Evolutionary conservation across 2,113 vertebrate genomes (phyloP).

Genomic region (Ranitomeya variabilis): DNA sequence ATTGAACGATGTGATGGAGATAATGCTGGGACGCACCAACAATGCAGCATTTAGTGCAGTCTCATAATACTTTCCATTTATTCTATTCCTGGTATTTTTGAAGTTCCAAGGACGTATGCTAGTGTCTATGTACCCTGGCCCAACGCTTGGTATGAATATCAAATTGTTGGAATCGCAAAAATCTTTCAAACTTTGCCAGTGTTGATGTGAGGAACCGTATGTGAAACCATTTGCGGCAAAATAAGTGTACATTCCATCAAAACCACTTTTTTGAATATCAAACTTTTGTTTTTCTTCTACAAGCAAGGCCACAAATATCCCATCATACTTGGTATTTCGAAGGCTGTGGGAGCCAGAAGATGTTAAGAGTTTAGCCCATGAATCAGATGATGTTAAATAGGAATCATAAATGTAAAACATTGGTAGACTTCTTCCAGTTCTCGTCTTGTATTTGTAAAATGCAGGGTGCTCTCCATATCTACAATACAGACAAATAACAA

Average conservation of each 20-base stretch:
- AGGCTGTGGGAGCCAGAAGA: conserved; percentile 79
- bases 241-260: conserved; percentile 95
- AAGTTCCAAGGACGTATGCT: conserved; percentile 93
- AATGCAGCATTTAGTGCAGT: conserved; percentile 84
- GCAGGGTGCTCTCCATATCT: conserved; percentile 93
- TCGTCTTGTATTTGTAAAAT: conserved; percentile 88
- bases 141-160: conserved; percentile 94
- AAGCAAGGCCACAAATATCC: conserved; percentile 88
- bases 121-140: conserved; percentile 95
- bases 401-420: conserved; percentile 98
- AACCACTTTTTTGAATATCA: conserved; percentile 87
- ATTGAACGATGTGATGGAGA: conserved; percentile 96
- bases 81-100: conserved; percentile 91
- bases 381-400: conserved; percentile 86
- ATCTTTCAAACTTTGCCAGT: conserved; percentile 85
- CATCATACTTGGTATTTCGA: conserved; percentile 86
- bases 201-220: conserved; percentile 91
- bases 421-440: conserved; percentile 81
- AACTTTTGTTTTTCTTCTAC: conserved; percentile 92
- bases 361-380: conserved; percentile 88
- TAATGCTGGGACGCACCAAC: conserved; percentile 79
- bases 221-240: conserved; percentile 98
- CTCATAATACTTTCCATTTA: conserved; percentile 96
- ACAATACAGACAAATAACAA: conserved; percentile 54
- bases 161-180: conserved; percentile 89